Evolutionary conservation across 2,888 invertebrate genomes (phyloP).

Genomic region (Temnothorax ravouxi): DNA sequence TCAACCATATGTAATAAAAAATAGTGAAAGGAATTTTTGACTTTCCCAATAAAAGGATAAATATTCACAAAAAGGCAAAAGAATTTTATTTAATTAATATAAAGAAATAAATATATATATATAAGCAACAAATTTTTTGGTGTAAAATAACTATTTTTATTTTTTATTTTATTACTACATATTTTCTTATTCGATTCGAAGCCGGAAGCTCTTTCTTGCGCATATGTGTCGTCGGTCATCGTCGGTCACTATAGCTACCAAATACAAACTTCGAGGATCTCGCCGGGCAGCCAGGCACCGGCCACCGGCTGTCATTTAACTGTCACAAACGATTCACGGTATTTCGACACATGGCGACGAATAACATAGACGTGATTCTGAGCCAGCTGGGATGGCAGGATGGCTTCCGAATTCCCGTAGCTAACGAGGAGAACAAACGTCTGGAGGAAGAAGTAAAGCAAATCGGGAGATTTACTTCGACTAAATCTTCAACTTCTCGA

Average conservation of each 20-base stretch:
- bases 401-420: slow-evolving; percentile 93
- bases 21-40: too few relatives aligned
- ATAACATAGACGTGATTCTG: slow-evolving; percentile 89
- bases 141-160: background rate
- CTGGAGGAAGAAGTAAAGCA: slow-evolving; percentile 87
- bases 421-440: slow-evolving; percentile 91
- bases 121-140: too few relatives aligned
- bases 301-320: background rate
- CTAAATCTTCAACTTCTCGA: too few relatives aligned
- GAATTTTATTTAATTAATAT: too few relatives aligned
- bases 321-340: background rate
- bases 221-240: slow-evolving; percentile 49
- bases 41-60: too few relatives aligned
- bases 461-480: background rate
- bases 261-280: slow-evolving; percentile 55
- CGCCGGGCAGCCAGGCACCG: too few relatives aligned
- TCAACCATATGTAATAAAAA: too few relatives aligned
- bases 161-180: background rate
- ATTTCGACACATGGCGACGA: slow-evolving; percentile 80
- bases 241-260: slow-evolving; percentile 64
- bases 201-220: background rate
- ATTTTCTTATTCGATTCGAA: background rate
- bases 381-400: slow-evolving; percentile 92
- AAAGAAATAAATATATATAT: too few relatives aligned
- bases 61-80: too few relatives aligned